Base-by-base conservation (phyloP, 2,888 invertebrate species). In the Hemaris fuciformis region DNA sequence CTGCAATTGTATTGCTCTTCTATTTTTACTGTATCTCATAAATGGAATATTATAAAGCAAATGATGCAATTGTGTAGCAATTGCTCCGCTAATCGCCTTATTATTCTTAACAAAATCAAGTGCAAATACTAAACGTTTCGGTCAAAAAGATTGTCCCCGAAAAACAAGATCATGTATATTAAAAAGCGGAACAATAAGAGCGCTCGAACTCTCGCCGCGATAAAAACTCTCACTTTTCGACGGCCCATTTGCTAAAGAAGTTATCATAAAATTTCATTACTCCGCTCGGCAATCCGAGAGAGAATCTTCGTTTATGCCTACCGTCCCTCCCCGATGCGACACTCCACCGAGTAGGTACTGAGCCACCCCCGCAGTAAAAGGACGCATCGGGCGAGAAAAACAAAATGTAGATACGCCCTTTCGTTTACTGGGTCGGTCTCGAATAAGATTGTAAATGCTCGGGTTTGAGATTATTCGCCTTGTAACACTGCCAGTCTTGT, bases 281-380 rank as follows among this genome's bases (percentile, higher is more conserved):
- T 65, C 66, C 68, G 67, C 61, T 66, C 66, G 53, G 69, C 69
- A 72, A 71, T 73, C 74, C 69, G 68, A 72, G 62, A 65, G 68
- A 66, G 69, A 72, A 76, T 74, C 70, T 73, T 74, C 71, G 68
- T 76, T 75, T 72, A 70, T 73, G 73, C 74, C 70, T 67, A 69
- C 72, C 71, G 64, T 71, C 69, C 64, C 70, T 61, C 71, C 68
- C 71, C 63, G 65, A 71, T 43, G 60, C 60, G 63, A 65, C 65
- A 60, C 61, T 66, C 45, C 61, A 38, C 7, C 4, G 1, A 15
- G 22, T n/a, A n/a, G n/a, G n/a, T 57, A 23, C 31, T 10, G 38
- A 15, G 18, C 27, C 53, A 27, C 18, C 53, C 27, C 3, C 18
- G 27, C 27, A 18, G 15, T 31, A 53, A 53, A 31, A 4, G 3